A percentile compares a stretch with the other conserved stretches of the same genome.
Evolutionary conservation across 2,113 vertebrate species (phyloP).

Genomic region (Sapajus apella): DNA sequence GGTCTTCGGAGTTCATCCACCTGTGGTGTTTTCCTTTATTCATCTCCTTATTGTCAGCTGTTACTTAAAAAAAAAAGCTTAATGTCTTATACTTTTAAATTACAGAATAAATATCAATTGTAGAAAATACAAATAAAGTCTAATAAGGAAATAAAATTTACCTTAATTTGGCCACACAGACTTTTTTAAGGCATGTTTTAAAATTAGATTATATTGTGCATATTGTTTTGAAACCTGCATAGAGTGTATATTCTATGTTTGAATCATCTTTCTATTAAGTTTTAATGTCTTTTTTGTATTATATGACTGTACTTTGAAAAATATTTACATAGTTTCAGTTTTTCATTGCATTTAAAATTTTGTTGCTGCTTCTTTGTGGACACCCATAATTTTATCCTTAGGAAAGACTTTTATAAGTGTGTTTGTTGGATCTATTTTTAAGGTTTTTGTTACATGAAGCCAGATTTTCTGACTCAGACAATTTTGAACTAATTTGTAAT

Average conservation of each 20-base stretch:
- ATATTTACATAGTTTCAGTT: background rate
- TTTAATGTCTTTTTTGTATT: slow-evolving; percentile 19
- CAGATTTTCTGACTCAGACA: background rate
- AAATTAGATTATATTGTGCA: background rate
- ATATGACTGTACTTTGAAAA: background rate
- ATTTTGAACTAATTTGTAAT: background rate
- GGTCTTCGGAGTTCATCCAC: background rate
- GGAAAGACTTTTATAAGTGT: background rate
- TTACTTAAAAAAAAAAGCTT: background rate
- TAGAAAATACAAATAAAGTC: background rate
- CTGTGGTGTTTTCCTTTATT: background rate
- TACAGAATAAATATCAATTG: background rate
- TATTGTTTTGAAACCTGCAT: background rate
- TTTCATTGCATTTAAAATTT: slow-evolving; percentile 27
- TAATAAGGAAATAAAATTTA: slow-evolving; percentile 35
- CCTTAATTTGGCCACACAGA: background rate
- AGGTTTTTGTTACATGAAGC: background rate
- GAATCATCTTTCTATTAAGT: background rate
- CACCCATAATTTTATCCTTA: background rate
- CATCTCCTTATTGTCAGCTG: background rate
- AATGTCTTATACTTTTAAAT: background rate
- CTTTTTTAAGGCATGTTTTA: background rate
- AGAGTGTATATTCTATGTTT: background rate
- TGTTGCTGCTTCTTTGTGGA: background rate
- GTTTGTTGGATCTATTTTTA: background rate